Percentiles rank a stretch among this genome's conserved stretches.
phyloP scores from a whole-genome alignment of 2,888 invertebrate species.

The Philereme transversata region DNA sequence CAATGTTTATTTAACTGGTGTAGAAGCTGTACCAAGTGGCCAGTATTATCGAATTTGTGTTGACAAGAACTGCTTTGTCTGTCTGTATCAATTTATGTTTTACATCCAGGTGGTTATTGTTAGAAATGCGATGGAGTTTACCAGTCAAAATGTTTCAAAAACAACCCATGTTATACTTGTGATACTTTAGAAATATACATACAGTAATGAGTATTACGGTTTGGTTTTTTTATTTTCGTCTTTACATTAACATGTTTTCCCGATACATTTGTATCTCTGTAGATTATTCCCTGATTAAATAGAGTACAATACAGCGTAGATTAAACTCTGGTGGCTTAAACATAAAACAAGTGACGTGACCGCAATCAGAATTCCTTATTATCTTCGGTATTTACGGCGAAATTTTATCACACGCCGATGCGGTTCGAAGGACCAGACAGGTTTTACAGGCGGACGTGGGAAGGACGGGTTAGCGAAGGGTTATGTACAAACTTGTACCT shows the following conservation, averaged over 20 bases:
- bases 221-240: too few relatives aligned
- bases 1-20: conserved; percentile 37
- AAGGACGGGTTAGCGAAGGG: conserved; percentile 42
- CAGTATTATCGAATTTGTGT: conserved; percentile 29
- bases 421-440: conserved; percentile 47
- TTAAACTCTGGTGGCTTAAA: conserved; percentile 47
- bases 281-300: neutral
- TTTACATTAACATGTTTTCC: neutral
- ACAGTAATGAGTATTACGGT: too few relatives aligned
- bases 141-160: neutral
- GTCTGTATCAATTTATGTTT: conserved; percentile 26
- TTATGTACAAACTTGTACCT: conserved; percentile 16
- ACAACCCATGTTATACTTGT: neutral
- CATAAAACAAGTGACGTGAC: conserved; percentile 57
- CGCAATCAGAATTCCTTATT: conserved; percentile 58
- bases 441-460: conserved; percentile 50
- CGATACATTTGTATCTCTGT: neutral
- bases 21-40: conserved; percentile 29
- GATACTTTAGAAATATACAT: too few relatives aligned
- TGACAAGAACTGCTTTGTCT: conserved; percentile 32
- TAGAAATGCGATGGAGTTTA: conserved; percentile 11
- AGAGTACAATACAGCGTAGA: conserved; percentile 25
- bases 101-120: conserved; percentile 26
- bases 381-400: conserved; percentile 59
- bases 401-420: conserved; percentile 58